Base-by-base conservation (phyloP, 2,888 invertebrate species). In the Diarsia mendica region DNA sequence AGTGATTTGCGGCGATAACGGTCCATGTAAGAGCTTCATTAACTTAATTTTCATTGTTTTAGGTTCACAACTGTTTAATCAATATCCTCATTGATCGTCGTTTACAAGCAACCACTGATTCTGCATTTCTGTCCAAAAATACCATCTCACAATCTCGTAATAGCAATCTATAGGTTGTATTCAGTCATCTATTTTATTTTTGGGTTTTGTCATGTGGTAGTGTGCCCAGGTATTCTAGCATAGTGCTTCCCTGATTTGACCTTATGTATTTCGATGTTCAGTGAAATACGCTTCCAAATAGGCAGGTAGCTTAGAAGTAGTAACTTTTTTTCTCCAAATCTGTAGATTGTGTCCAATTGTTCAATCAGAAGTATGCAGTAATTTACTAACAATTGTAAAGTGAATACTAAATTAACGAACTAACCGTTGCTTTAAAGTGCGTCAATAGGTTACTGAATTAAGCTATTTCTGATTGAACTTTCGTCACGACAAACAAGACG, bases 391-490 rank as follows among this genome's bases (percentile, higher is more conserved):
- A 53, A 71, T 23, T 13, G 33, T 55, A 23, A 39, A 68, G 18
- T 55, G 28, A 69, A 69, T 23, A 67, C 9, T 51, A 23, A 33
- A 44, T 72, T 55, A 77, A 69, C 39, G 5, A 63, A 69, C 49
- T 66, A 72, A 65, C 53, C 20, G 15, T 33, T 60, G 51, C 58
- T 72, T 69, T 8, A n/a, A 33, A 65, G 28, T 55, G 53, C n/a
- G 46, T 69, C 2, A n/a, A 60, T 63, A 33, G 28, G 28, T 18
- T 48, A 48, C 28, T 28, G 15, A 58, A 61, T 58, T 48, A 23
- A 63, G n/a, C 23, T 77, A 77, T 81, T 80, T 81, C 81, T 81
- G 84, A 81, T 81, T 84, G 77, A 77, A 84, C 71, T 67, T 49
- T 68, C 55, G 13, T 55, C 53, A 46, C 63, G 49, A 46, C 28